Percentiles rank a stretch among this genome's conserved stretches.
Conservation (phyloP, 2,888 invertebrate species). For the Mythimna lalbum region DNA sequence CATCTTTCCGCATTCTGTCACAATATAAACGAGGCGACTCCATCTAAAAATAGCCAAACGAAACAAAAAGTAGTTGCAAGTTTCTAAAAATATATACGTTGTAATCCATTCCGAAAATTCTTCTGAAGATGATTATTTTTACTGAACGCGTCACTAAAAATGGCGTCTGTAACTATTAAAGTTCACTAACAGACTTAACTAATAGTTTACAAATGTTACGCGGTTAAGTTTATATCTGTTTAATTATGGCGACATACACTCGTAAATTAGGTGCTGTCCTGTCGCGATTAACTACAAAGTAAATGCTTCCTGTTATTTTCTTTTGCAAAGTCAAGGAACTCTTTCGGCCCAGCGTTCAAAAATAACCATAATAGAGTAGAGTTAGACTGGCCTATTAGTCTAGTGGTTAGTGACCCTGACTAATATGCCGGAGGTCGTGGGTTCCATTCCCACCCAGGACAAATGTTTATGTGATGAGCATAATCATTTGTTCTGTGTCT, state of each 20-base stretch:
- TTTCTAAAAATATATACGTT: constrained; percentile 19
- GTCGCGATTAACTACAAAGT: background rate
- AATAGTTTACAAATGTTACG: constrained; percentile 46
- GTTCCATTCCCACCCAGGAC: too few relatives aligned
- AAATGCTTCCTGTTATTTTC: background rate
- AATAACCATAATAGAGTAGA: too few relatives aligned
- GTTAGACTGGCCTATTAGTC: too few relatives aligned
- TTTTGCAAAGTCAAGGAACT: too few relatives aligned
- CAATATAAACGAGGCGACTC: background rate
- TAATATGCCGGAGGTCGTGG: too few relatives aligned
- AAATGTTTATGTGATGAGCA: too few relatives aligned
- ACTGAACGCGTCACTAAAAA: constrained; percentile 40
- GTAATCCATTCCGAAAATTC: constrained; percentile 29
- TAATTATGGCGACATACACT: constrained; percentile 8
- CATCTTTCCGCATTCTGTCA: constrained; percentile 10
- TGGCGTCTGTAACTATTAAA: constrained; percentile 45
- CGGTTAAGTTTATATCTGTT: constrained; percentile 26
- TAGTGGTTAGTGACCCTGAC: too few relatives aligned
- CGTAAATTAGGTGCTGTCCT: background rate
- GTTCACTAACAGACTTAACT: constrained; percentile 38
- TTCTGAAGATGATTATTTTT: constrained; percentile 40
- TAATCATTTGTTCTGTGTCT: too few relatives aligned
- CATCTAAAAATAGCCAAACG: constrained; percentile 1
- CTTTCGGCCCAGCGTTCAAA: too few relatives aligned
- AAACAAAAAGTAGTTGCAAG: constrained; percentile 4